phyloP scores from a whole-genome alignment of 2,797 vertebrate genomes.

The Neosilurus hyrtlii region DNA sequence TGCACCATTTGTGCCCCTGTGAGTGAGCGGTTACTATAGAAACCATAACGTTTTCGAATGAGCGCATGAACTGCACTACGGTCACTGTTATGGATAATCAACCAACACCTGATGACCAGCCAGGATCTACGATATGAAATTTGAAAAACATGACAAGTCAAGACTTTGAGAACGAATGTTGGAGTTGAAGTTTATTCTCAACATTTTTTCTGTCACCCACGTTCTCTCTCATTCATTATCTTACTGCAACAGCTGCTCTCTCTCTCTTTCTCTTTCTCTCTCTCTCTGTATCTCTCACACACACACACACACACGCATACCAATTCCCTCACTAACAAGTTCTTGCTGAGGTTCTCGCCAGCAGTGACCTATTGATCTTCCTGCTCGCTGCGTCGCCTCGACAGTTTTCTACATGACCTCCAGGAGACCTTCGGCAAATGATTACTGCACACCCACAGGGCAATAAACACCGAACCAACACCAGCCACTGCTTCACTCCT shows the following conservation, averaged over 20 bases:
- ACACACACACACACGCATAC: neutral
- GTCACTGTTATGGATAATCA: neutral
- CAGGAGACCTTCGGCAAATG: neutral
- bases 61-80: neutral
- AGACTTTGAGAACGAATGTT: neutral
- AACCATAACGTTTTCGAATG: neutral
- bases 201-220: neutral
- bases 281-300: too few species aligned
- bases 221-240: neutral
- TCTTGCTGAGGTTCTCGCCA: neutral
- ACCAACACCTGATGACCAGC: neutral
- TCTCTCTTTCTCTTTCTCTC: neutral
- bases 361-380: neutral
- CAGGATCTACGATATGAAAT: too few species aligned
- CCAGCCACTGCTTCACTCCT: neutral
- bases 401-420: conserved; percentile 6
- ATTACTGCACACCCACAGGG: neutral
- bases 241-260: neutral
- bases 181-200: neutral
- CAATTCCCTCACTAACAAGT: neutral
- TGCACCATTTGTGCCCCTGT: neutral
- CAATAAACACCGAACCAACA: neutral
- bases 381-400: neutral
- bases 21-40: neutral
- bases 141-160: neutral